phyloP scores from a whole-genome alignment of 1,140 invertebrate species.

The Rhopalosiphum maidis region DNA sequence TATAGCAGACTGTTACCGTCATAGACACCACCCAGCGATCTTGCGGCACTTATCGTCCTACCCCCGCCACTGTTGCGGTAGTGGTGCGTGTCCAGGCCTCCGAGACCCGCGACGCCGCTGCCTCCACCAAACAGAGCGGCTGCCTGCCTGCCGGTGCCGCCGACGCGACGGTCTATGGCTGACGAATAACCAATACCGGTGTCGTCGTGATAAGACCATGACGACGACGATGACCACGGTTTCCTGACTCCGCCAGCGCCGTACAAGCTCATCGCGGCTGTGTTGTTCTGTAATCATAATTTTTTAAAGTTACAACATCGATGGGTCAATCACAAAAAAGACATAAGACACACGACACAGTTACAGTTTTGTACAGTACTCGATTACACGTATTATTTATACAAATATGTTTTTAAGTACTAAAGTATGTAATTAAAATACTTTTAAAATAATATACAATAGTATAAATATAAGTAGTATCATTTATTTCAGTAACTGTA shows the following conservation, averaged over 20 bases:
- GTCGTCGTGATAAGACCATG: conserved; percentile 31
- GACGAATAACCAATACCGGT: conserved; percentile 17
- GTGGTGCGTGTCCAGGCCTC: not conserved
- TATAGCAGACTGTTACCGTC: conserved; percentile 19
- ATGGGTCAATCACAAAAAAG: not conserved
- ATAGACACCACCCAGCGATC: conserved; percentile 20
- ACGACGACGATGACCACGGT: not conserved
- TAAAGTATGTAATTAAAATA: not conserved
- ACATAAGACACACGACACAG: too few relatives aligned
- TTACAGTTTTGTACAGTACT: not conserved
- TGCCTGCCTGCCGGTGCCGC: not conserved
- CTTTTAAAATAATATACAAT: not conserved
- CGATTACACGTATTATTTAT: not conserved
- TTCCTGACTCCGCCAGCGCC: not conserved
- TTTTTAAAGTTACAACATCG: not conserved
- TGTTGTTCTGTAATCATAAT: not conserved
- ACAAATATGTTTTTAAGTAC: not conserved
- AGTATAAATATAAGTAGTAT: too few relatives aligned
- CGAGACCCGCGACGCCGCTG: not conserved
- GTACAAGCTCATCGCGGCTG: not conserved
- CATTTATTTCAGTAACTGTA: too few relatives aligned
- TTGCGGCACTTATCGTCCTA: not conserved
- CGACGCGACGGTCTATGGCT: not conserved
- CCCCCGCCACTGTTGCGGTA: not conserved
- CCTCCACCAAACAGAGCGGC: not conserved